Base-by-base conservation (phyloP, 2,888 invertebrate genomes). In the Podabrus alpinus region DNA sequence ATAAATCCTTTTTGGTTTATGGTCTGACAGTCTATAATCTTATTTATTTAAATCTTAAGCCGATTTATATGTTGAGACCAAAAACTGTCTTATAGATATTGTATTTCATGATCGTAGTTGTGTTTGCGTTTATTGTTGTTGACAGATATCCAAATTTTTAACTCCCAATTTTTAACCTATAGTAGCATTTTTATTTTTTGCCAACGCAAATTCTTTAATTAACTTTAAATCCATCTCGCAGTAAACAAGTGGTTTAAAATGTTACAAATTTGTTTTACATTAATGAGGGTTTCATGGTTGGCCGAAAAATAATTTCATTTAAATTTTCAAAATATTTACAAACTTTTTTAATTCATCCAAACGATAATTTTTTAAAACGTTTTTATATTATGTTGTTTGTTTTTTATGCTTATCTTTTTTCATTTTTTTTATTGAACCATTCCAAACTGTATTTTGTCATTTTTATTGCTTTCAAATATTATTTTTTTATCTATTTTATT, bases 1-100 rank as follows among this genome's bases (percentile, higher is more conserved):
- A 69, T 69, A 76, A 76, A 76, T 76, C 73, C 73, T 73, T 75
- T 68, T 72, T 75, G 66, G 64, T 75, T 75, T 75, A 73, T 73
- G 73, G 70, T 73, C 73, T 68, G 70, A 71, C 70, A 67, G 73
- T 68, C 70, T 68, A 70, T 73, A 76, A 73, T 76, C 76, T 71
- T 76, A 73, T 76, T 73, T 76, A 68, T 76, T 76, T 76, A 76
- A 76, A 76, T 75, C 71, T 72, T 76, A 76, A 76, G 76, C 76
- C 73, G 76, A 76, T 76, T 76, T 76, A 70, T 75, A 69, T 72
- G 75, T 72, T 72, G 59, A 75, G 72, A 64, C 66, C 66, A 66
- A 68, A 75, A 75, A 72, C 69, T 69, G 70, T 75, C 72, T 72
- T 70, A 75, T 74, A 67, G 75, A 75, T 72, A 75, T 72, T 75